phyloP scores from a whole-genome alignment of 2,797 vertebrate genomes.

The Hafferia zeledoni region DNA sequence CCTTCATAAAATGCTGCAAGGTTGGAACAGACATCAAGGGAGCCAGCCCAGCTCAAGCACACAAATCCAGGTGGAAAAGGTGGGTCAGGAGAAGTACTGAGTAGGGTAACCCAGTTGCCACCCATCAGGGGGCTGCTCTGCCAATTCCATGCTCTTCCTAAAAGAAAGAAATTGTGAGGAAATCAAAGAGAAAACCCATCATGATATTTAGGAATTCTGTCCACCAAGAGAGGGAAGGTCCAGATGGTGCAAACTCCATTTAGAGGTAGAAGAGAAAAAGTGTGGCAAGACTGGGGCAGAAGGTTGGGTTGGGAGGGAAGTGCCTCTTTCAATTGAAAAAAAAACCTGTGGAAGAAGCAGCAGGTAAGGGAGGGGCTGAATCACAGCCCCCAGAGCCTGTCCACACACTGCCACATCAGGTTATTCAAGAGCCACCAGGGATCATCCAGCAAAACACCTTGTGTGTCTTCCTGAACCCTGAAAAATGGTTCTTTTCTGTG shows the following conservation, averaged over 20 bases:
- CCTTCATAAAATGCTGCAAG: background rate
- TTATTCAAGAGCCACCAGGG: background rate
- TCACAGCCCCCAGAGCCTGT: background rate
- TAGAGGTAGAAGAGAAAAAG: background rate
- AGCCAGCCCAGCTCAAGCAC: background rate
- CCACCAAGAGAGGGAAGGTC: background rate
- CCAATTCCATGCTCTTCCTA: accelerated
- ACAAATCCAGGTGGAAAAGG: background rate
- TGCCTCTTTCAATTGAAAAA: background rate
- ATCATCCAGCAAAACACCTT: background rate
- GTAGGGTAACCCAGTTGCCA: background rate
- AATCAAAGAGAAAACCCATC: background rate
- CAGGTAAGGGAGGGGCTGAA: background rate
- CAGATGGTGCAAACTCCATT: background rate
- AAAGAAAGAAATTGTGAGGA: background rate
- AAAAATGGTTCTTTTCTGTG: background rate
- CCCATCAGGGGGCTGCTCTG: background rate
- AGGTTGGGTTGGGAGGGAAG: background rate
- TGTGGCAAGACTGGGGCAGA: background rate
- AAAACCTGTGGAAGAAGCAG: background rate
- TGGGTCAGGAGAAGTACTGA: background rate
- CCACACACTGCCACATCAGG: background rate
- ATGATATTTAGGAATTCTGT: background rate
- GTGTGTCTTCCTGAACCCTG: background rate
- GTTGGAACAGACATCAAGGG: background rate